A percentile compares a stretch with the other conserved stretches of the same genome.
phyloP scores from a whole-genome alignment of 2,797 vertebrate species.

The Apodemus agrarius region DNA sequence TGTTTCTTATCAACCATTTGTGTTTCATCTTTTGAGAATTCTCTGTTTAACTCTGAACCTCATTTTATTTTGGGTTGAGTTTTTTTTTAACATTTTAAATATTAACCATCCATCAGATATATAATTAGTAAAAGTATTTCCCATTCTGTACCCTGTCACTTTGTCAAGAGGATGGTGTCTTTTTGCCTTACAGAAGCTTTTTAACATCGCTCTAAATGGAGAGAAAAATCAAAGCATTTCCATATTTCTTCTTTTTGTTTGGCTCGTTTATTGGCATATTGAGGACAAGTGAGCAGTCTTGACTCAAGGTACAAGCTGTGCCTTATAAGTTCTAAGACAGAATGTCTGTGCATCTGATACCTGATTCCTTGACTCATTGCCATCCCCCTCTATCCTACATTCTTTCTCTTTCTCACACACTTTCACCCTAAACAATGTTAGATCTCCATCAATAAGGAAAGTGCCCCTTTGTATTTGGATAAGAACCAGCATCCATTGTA shows the following conservation, averaged over 20 bases:
- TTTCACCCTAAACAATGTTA: background rate
- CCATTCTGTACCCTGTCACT: background rate
- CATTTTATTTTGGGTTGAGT: background rate
- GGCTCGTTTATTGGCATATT: background rate
- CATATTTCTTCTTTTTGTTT: background rate
- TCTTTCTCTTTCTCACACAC: no score
- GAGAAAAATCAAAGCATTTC: background rate
- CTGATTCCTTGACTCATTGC: no score
- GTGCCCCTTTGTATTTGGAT: no score
- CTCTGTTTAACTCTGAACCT: background rate
- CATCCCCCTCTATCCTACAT: background rate
- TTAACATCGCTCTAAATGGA: background rate
- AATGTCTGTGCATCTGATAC: no score
- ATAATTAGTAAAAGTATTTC: background rate
- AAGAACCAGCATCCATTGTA: background rate
- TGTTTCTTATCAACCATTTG: background rate
- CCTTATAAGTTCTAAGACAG: background rate
- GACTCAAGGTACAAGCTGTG: background rate
- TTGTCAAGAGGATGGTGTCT: background rate
- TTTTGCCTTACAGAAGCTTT: background rate
- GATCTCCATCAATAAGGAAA: background rate
- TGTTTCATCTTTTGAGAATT: background rate
- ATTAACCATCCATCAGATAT: background rate
- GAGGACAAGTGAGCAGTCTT: background rate
- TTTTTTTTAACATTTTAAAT: background rate